phyloP scores from a whole-genome alignment of 2,797 vertebrate genomes.

The Coccyzus lansbergi region DNA sequence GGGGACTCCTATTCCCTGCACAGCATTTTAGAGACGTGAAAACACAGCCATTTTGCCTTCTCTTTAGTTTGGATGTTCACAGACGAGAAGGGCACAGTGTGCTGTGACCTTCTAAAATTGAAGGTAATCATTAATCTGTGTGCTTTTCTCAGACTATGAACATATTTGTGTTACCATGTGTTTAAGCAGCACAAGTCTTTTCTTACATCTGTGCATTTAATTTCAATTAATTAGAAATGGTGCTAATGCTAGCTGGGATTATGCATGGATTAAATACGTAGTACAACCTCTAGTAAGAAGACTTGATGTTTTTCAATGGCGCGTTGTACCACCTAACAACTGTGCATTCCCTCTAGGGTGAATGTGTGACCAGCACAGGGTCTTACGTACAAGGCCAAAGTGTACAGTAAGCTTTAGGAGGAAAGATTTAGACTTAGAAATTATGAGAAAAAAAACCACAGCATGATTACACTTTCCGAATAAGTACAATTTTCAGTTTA shows the following conservation, averaged over 20 bases:
- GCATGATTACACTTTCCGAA: background rate
- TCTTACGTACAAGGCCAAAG: background rate
- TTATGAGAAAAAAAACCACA: rapidly evolving
- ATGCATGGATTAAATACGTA: conserved; percentile 25
- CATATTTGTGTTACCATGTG: background rate
- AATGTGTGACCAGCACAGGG: background rate
- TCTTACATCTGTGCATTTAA: conserved; percentile 54
- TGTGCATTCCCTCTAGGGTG: background rate
- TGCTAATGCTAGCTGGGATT: conserved; percentile 56
- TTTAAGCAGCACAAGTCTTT: conserved; percentile 43
- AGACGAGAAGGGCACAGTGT: background rate
- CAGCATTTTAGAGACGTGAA: background rate
- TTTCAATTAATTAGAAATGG: conserved; percentile 62
- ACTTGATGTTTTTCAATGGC: background rate
- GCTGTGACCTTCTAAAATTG: background rate
- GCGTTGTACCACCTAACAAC: background rate
- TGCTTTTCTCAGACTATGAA: background rate
- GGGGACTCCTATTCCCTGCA: background rate
- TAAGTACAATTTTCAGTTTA: background rate
- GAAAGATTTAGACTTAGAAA: background rate
- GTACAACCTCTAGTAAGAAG: background rate
- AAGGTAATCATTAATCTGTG: conserved; percentile 5
- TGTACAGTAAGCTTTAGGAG: background rate
- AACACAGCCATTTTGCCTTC: background rate
- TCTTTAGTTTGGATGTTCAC: background rate